phyloP scores from a whole-genome alignment of 2,888 invertebrate genomes.

The Melipona beecheii region DNA sequence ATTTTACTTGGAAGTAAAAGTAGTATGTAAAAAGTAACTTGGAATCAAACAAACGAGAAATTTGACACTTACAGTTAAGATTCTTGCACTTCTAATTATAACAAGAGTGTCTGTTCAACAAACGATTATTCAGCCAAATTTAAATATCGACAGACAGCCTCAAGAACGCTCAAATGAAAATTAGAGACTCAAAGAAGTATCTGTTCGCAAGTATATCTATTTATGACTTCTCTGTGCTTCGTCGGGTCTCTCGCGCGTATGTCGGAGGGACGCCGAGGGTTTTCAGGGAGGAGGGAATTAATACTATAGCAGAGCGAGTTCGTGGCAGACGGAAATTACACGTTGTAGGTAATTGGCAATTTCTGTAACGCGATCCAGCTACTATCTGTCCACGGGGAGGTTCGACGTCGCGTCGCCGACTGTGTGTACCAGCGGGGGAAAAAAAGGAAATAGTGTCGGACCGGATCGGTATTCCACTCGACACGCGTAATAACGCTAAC shows the following conservation, averaged over 20 bases:
- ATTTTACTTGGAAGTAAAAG: too few relatives aligned
- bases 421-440: neutral
- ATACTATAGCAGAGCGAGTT: slow-evolving; percentile 72
- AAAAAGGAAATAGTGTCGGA: slow-evolving; percentile 24
- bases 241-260: neutral
- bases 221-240: slow-evolving; percentile 17
- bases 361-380: slow-evolving; percentile 77
- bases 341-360: slow-evolving; percentile 81
- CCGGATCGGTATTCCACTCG: slow-evolving; percentile 63
- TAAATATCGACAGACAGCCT: too few relatives aligned
- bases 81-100: too few relatives aligned
- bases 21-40: too few relatives aligned
- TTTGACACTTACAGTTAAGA: too few relatives aligned
- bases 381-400: slow-evolving; percentile 68
- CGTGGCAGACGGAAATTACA: slow-evolving; percentile 74
- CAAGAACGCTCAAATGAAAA: too few relatives aligned
- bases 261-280: slow-evolving; percentile 1
- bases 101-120: too few relatives aligned
- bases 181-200: too few relatives aligned
- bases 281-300: slow-evolving; percentile 65
- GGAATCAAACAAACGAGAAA: too few relatives aligned
- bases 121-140: too few relatives aligned
- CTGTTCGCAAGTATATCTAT: neutral
- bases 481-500: slow-evolving; percentile 71
- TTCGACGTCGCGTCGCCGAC: slow-evolving; percentile 14